Evolutionary conservation across 2,797 vertebrate species (phyloP).

Genomic region (Bovichtus diacanthus): DNA sequence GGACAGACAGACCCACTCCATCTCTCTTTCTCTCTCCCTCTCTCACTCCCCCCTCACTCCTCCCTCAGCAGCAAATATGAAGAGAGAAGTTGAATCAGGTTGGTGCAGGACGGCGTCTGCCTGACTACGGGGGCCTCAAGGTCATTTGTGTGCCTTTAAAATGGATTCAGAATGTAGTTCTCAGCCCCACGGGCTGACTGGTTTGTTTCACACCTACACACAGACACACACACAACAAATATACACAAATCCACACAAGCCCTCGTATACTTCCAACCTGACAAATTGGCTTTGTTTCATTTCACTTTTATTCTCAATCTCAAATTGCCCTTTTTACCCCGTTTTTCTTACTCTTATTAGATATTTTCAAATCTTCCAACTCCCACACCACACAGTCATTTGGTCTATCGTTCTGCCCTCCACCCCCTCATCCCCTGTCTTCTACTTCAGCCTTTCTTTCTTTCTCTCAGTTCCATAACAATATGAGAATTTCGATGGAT

Average conservation of each 20-base stretch:
- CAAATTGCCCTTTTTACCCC: slow-evolving; percentile 41
- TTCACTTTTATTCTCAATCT: slow-evolving; percentile 59
- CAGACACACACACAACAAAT: slow-evolving; percentile 22
- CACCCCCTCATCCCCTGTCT: slow-evolving; percentile 44
- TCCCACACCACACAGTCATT: slow-evolving; percentile 42
- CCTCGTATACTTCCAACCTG: slow-evolving; percentile 33
- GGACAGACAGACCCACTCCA: slow-evolving; percentile 78
- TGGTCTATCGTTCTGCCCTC: slow-evolving; percentile 30
- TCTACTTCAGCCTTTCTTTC: slow-evolving; percentile 23
- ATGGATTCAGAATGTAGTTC: slow-evolving; percentile 74
- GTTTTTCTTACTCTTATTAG: slow-evolving; percentile 66
- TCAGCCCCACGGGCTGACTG: slow-evolving; percentile 40
- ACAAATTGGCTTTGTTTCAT: slow-evolving; percentile 68
- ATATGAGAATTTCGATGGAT: slow-evolving; percentile 51
- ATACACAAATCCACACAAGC: slow-evolving; percentile 46
- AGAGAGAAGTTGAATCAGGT: slow-evolving; percentile 67
- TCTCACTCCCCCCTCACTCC: slow-evolving; percentile 9
- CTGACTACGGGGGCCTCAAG: slow-evolving; percentile 54
- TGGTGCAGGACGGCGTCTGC: slow-evolving; percentile 53
- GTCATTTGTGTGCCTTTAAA: slow-evolving; percentile 72
- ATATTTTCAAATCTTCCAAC: slow-evolving; percentile 65
- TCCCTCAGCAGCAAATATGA: slow-evolving; percentile 69
- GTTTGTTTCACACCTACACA: slow-evolving; percentile 44
- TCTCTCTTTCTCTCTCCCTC: slow-evolving; percentile 56
- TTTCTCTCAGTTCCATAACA: slow-evolving; percentile 24